Evolutionary conservation across 1,140 invertebrate species (phyloP).

Genomic region (Drosophila ercepeae): DNA sequence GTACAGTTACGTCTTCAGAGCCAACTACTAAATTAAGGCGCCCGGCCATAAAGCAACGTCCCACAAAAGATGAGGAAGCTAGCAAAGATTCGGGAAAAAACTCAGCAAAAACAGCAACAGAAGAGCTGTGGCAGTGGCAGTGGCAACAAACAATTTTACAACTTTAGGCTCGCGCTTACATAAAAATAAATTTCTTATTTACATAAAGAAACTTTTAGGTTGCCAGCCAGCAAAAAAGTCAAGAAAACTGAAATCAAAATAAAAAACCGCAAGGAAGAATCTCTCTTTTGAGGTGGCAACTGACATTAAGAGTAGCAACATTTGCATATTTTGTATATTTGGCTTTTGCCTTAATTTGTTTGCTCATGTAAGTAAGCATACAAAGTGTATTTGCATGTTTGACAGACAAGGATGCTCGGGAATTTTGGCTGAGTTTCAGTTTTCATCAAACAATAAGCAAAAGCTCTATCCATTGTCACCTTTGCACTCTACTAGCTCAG

Average conservation of each 20-base stretch:
- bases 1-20: constrained; percentile 67
- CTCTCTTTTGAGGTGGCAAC: constrained; percentile 45
- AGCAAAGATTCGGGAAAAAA: constrained; percentile 5
- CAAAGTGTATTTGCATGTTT: constrained; percentile 69
- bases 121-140: constrained; percentile 7
- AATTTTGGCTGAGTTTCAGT: constrained; percentile 21
- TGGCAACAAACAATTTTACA: constrained; percentile 72
- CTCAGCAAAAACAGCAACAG: constrained; percentile 2
- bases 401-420: constrained; percentile 33
- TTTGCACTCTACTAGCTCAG: too few species aligned
- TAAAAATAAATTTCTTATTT: constrained; percentile 83
- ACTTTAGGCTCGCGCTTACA: constrained; percentile 77
- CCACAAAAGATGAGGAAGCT: constrained; percentile 44
- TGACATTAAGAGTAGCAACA: constrained; percentile 75
- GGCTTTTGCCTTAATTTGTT: constrained; percentile 72
- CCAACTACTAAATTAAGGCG: constrained; percentile 78
- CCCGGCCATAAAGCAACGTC: constrained; percentile 68
- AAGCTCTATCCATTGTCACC: not conserved
- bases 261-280: constrained; percentile 70
- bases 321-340: constrained; percentile 76
- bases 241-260: constrained; percentile 63
- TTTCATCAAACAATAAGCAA: constrained; percentile 19
- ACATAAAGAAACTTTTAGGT: constrained; percentile 81
- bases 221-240: constrained; percentile 39
- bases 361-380: constrained; percentile 50